Evolutionary conservation across 2,113 vertebrate genomes (phyloP), one percentile per base, ranked within the genome.

Genomic region (Glaucomys volans): DNA sequence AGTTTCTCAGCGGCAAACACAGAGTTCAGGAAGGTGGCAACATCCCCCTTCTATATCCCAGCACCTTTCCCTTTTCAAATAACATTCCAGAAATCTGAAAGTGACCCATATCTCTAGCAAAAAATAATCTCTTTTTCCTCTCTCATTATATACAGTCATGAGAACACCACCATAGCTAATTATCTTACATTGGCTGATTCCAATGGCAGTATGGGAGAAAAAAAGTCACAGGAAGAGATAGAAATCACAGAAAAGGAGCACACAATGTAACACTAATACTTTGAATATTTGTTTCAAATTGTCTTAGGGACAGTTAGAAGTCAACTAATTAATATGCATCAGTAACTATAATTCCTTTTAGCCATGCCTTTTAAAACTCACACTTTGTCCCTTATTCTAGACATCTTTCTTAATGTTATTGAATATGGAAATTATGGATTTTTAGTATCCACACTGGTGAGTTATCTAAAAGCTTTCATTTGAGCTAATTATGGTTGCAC

Each of bases 171-270:
- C 85, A 87, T 97, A 97, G 96, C 96, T 97, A 98, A 98, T 98
- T 98, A 96, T 91, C 96, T 97, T 97, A 97, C 95, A 84, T 90
- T 98, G 97, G 93, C 28, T 37, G 54, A 47, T 54, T 82, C 66
- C 72, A 71, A 30, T 2, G 13, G 72, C 57, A 84, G 59, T 5
- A 20, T 85, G 44, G 42, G 22, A 8, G 20, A 10, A 42, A 54
- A 84, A 96, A 97, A 98, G 98, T 98, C 97, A 97, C 96, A 98
- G 95, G 97, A 98, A 97, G 96, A 98, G 96, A 97, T 72, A 94
- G 97, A 98, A 97, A 97, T 97, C 92, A 95, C 97, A 98, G 97
- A 80, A 92, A 97, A 98, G 96, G 96, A 98, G 90, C 97, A 97
- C 96, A 97, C 92, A 87, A 92, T 44, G 89, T 96, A 96, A 97